phyloP scores from a whole-genome alignment of 2,797 vertebrate species.

The Betta splendens region DNA sequence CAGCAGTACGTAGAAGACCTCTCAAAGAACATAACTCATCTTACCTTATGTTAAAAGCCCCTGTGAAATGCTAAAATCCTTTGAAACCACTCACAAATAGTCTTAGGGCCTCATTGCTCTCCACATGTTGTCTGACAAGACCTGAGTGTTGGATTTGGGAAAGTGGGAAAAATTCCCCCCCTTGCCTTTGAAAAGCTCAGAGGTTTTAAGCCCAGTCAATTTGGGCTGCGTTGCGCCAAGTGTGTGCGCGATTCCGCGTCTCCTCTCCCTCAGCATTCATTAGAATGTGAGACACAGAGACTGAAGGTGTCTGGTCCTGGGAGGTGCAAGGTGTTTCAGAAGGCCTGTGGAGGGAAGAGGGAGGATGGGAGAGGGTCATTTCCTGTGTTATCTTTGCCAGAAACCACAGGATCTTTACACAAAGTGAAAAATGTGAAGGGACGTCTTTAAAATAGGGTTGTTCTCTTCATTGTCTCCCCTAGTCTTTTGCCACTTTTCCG shows the following conservation, averaged over 20 bases:
- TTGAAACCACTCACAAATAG: constrained; percentile 62
- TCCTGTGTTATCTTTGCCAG: constrained; percentile 71
- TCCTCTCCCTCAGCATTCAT: constrained; percentile 74
- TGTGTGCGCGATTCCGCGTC: constrained; percentile 52
- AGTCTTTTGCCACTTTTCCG: constrained; percentile 24
- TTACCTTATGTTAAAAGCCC: constrained; percentile 56
- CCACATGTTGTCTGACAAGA: constrained; percentile 68
- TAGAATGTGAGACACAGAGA: constrained; percentile 78
- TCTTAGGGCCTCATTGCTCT: constrained; percentile 57
- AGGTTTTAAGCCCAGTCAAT: constrained; percentile 74
- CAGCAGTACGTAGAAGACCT: constrained; percentile 37
- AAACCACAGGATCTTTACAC: constrained; percentile 65
- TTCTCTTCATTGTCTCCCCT: constrained; percentile 43
- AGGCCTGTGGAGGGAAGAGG: constrained; percentile 57
- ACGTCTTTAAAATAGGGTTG: constrained; percentile 58
- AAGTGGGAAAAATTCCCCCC: constrained; percentile 58
- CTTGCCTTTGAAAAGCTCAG: constrained; percentile 70
- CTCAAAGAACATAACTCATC: constrained; percentile 52
- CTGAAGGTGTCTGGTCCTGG: constrained; percentile 74
- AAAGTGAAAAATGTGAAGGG: constrained; percentile 55
- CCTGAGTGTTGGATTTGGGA: constrained; percentile 60
- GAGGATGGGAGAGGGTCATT: constrained; percentile 48
- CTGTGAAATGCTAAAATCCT: constrained; percentile 54
- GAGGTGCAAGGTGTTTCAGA: constrained; percentile 76
- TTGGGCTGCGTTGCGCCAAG: constrained; percentile 68